phyloP scores from a whole-genome alignment of 2,113 vertebrate species.

The Sarotherodon lohbergeri region DNA sequence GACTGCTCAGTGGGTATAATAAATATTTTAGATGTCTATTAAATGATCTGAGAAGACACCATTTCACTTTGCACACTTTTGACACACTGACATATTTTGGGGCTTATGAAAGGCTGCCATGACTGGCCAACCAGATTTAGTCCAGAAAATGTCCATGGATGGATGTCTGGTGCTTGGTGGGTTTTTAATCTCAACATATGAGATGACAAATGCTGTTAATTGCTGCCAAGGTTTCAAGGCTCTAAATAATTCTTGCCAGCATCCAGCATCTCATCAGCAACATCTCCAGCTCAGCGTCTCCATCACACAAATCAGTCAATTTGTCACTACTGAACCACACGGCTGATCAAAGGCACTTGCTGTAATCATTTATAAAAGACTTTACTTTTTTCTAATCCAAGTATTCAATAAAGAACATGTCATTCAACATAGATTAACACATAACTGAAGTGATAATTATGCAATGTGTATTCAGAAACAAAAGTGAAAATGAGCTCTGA shows the following conservation, averaged over 20 bases:
- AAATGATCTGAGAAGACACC: neutral
- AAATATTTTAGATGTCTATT: neutral
- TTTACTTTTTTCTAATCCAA: neutral
- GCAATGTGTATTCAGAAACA: slow-evolving; percentile 4
- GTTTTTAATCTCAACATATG: neutral
- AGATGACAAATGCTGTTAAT: neutral
- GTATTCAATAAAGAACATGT: neutral
- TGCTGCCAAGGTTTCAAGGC: neutral
- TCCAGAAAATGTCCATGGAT: neutral
- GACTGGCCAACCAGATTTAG: neutral
- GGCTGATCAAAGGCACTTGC: slow-evolving; percentile 5
- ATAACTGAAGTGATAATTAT: slow-evolving; percentile 3
- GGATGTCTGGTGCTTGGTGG: neutral
- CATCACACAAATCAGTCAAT: slow-evolving; percentile 13
- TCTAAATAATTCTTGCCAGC: neutral
- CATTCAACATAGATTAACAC: slow-evolving; percentile 9
- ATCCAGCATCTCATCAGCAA: slow-evolving; percentile 19
- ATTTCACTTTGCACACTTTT: neutral
- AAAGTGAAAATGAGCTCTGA: neutral
- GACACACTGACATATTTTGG: neutral
- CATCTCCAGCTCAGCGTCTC: neutral
- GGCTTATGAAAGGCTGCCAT: neutral
- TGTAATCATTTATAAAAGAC: neutral
- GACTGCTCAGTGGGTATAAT: neutral
- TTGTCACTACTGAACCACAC: slow-evolving; percentile 7